phyloP scores from a whole-genome alignment of 2,888 invertebrate genomes.

The Megamerina dolium region DNA sequence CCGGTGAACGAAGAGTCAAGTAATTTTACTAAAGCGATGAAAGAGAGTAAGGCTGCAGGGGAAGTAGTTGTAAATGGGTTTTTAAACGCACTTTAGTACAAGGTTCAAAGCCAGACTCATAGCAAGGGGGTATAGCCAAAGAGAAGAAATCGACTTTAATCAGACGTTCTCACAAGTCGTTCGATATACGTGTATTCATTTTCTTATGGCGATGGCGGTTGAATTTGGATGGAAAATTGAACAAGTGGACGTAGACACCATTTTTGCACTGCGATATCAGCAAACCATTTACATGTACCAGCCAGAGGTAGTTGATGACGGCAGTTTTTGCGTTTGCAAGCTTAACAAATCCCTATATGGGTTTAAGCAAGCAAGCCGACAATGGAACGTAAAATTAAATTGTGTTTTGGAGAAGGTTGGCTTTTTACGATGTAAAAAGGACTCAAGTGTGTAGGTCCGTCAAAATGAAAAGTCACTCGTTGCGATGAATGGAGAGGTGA shows the following conservation, averaged over 20 bases:
- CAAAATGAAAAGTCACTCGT: not conserved
- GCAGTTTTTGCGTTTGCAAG: slow-evolving; percentile 5
- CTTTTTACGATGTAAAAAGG: too few species aligned
- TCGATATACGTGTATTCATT: slow-evolving; percentile 18
- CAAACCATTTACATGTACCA: slow-evolving; percentile 11
- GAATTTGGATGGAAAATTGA: slow-evolving; percentile 6
- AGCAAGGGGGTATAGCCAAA: slow-evolving; percentile 26
- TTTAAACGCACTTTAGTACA: slow-evolving; percentile 23
- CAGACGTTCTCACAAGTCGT: slow-evolving; percentile 23
- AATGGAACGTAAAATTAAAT: too few species aligned
- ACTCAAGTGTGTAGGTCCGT: slow-evolving; percentile 12
- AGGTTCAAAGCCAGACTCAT: slow-evolving; percentile 24
- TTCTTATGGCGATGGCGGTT: slow-evolving; percentile 13
- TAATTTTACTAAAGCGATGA: too few species aligned
- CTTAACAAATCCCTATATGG: slow-evolving; percentile 18
- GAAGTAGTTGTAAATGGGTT: too few species aligned
- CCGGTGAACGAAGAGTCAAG: too few species aligned
- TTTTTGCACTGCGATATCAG: slow-evolving; percentile 15
- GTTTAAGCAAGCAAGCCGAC: slow-evolving; percentile 17
- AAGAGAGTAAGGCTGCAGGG: too few species aligned
- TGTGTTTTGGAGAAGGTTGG: too few species aligned
- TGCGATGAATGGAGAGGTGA: too few species aligned
- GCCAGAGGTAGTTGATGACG: slow-evolving; percentile 16
- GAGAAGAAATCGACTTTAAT: slow-evolving; percentile 18
- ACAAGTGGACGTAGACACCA: slow-evolving; percentile 16